phyloP scores from a whole-genome alignment of 2,888 invertebrate species.

The Drosophila affinis region DNA sequence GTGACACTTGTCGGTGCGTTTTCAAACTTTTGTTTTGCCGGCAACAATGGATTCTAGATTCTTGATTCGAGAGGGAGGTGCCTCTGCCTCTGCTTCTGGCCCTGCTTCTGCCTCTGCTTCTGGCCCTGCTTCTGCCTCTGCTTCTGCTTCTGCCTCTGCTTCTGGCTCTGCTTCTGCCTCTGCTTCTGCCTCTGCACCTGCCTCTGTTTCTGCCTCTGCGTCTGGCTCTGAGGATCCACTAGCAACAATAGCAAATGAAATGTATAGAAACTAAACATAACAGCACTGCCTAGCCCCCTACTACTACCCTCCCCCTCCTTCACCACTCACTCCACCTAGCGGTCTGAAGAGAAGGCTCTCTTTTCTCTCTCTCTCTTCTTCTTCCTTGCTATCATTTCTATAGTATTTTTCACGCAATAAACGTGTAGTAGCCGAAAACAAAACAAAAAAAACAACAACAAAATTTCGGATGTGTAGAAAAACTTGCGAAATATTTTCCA shows the following conservation, averaged over 20 bases:
- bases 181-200: neutral
- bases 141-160: conserved; percentile 25
- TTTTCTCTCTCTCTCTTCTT: neutral
- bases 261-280: conserved; percentile 70
- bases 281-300: conserved; percentile 4
- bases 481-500: conserved; percentile 80
- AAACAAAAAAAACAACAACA: conserved; percentile 25
- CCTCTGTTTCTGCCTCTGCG: conserved; percentile 1
- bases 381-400: conserved; percentile 21
- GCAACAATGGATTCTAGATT: conserved; percentile 46
- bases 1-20: neutral
- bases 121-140: conserved; percentile 33
- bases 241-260: conserved; percentile 65
- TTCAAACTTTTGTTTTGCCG: conserved; percentile 59
- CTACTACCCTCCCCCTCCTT: neutral
- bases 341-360: conserved; percentile 2
- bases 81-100: conserved; percentile 15
- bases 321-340: conserved; percentile 3
- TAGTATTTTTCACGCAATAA: conserved; percentile 70
- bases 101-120: conserved; percentile 32
- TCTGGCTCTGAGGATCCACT: conserved; percentile 22
- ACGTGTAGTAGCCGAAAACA: conserved; percentile 51
- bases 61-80: neutral
- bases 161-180: conserved; percentile 5
- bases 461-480: conserved; percentile 51